Conservation (phyloP, 2,888 invertebrate species). For the Nowickia ferox region DNA sequence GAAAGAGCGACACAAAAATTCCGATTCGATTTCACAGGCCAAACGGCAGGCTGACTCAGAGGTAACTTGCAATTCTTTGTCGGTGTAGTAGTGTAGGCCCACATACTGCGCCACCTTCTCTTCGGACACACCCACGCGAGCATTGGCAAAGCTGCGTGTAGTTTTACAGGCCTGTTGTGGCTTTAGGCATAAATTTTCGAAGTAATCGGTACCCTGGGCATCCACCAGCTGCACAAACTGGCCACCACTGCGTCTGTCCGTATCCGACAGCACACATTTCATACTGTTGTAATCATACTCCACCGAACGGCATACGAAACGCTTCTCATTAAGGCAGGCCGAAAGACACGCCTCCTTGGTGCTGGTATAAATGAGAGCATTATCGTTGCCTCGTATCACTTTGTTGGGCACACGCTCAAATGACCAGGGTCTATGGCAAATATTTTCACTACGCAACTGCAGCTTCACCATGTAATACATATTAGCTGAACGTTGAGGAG, state of each 20-base stretch:
- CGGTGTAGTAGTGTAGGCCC: conserved; percentile 95
- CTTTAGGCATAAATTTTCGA: conserved; percentile 95
- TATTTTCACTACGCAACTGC: conserved; percentile 92
- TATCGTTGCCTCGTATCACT: conserved; percentile 94
- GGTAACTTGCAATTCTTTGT: conserved; percentile 95
- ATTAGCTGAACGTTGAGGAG: conserved; percentile 92
- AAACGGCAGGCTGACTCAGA: conserved; percentile 94
- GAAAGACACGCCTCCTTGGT: conserved; percentile 97
- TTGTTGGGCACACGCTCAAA: conserved; percentile 97
- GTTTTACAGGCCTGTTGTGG: conserved; percentile 94
- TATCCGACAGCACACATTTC: conserved; percentile 95
- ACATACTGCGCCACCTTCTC: conserved; percentile 97
- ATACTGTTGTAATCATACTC: conserved; percentile 97
- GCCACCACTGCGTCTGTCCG: conserved; percentile 93
- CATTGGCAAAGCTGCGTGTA: conserved; percentile 90
- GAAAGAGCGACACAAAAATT: conserved; percentile 94
- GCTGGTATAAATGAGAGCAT: conserved; percentile 95
- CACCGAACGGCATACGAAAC: conserved; percentile 95
- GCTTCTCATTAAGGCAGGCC: conserved; percentile 96
- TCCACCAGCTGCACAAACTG: conserved; percentile 95
- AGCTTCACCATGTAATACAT: conserved; percentile 98
- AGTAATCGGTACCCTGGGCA: conserved; percentile 90
- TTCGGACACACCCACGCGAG: conserved; percentile 94
- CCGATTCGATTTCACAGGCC: conserved; percentile 96
- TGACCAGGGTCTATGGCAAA: conserved; percentile 95